A percentile compares a stretch with the other conserved stretches of the same genome.
phyloP scores from a whole-genome alignment of 2,797 vertebrate species.

The Leptatherina wallacei region DNA sequence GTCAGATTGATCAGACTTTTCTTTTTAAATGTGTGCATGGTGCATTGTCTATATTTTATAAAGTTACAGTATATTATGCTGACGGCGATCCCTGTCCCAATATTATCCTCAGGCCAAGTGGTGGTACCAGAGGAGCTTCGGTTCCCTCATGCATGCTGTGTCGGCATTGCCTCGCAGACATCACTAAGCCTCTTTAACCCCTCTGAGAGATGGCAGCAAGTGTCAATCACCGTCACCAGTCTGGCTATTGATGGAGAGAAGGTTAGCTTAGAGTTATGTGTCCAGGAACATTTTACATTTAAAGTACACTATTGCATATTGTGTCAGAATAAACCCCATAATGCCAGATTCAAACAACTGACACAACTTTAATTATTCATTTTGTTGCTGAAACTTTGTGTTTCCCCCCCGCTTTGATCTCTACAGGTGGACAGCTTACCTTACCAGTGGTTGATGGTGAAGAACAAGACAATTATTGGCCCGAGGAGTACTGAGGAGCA shows the following conservation, averaged over 20 bases:
- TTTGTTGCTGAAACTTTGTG: background rate
- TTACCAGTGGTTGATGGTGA: constrained; percentile 92
- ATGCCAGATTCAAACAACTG: background rate
- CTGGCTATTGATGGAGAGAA: constrained; percentile 91
- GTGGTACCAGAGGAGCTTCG: constrained; percentile 92
- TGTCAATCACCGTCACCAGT: constrained; percentile 85
- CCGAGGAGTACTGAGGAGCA: constrained; percentile 91
- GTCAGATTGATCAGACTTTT: background rate
- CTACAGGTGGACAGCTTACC: constrained; percentile 87
- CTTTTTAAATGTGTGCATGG: background rate
- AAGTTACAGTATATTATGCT: background rate
- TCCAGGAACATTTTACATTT: background rate
- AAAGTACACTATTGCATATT: background rate
- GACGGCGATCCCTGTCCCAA: background rate
- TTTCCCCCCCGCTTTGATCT: background rate
- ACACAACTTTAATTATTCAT: background rate
- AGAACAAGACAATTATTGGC: constrained; percentile 92
- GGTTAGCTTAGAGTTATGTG: constrained; percentile 71
- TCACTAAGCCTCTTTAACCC: constrained; percentile 92
- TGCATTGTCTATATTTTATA: background rate
- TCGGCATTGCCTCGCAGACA: constrained; percentile 93
- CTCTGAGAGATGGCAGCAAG: constrained; percentile 92
- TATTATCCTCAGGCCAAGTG: constrained; percentile 80
- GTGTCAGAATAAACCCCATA: background rate
- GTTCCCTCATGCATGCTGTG: constrained; percentile 92